These are phyloP conservation scores for Chelidonichthys spinosus DNA, from an alignment of 2,797 vertebrate genomes.

Conservation along the genomic window DNA sequence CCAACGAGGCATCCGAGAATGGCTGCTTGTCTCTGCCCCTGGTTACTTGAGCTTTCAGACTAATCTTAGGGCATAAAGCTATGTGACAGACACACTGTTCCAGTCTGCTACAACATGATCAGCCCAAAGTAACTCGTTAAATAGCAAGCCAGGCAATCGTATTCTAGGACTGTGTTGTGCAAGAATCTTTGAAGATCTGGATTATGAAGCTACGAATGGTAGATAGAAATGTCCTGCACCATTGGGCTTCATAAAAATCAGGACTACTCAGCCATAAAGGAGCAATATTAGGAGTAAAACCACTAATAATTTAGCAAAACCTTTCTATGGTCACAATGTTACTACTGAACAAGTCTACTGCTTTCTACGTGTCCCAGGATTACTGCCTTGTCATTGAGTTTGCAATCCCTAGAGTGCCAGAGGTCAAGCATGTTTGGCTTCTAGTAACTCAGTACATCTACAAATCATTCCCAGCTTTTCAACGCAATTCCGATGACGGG, in stretches of 20 bases:
- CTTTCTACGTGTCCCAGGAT: constrained; percentile 4
- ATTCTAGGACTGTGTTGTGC: constrained; percentile 17
- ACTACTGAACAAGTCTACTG: neutral
- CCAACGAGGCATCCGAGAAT: constrained; percentile 30
- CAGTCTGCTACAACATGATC: constrained; percentile 65
- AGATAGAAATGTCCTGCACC: neutral
- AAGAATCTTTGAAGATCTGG: neutral
- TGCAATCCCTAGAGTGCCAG: constrained; percentile 29
- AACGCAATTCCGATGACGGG: constrained; percentile 33
- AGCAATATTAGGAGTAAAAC: neutral
- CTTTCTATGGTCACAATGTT: neutral
- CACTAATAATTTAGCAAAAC: neutral
- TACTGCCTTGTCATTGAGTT: constrained; percentile 43
- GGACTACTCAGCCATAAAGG: neutral
- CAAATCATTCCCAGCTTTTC: constrained; percentile 46
- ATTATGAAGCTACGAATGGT: neutral
- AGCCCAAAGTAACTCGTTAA: constrained; percentile 64
- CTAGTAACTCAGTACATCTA: constrained; percentile 51
- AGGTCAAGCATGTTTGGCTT: constrained; percentile 57
- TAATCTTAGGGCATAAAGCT: constrained; percentile 77
- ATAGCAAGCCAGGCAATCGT: constrained; percentile 55
- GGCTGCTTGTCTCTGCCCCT: constrained; percentile 59
- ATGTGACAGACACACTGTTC: constrained; percentile 71
- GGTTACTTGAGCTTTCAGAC: constrained; percentile 76
- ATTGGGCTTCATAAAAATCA: constrained; percentile 5